A percentile compares a stretch with the other conserved stretches of the same genome.
phyloP scores from a whole-genome alignment of 2,113 vertebrate species.

The Danio rerio region DNA sequence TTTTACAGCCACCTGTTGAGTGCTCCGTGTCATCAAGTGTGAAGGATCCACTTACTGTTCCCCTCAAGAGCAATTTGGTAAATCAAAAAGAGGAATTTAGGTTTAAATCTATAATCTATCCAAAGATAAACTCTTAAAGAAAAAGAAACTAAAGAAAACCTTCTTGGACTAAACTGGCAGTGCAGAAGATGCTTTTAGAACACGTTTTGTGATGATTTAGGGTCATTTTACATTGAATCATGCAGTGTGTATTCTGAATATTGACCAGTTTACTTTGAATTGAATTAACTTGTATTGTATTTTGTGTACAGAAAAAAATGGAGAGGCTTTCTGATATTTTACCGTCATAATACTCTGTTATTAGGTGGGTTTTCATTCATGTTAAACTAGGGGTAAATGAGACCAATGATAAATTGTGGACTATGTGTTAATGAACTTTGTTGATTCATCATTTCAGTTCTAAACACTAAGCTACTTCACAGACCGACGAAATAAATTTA shows the following conservation, averaged over 20 bases:
- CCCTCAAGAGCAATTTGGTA: too few species aligned
- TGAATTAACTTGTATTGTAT: not conserved
- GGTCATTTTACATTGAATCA: too few species aligned
- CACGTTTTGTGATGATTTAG: too few species aligned
- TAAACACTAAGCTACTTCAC: not conserved
- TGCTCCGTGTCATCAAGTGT: not conserved
- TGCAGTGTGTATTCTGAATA: not conserved
- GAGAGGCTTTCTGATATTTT: conserved; percentile 1
- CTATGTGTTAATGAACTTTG: not conserved
- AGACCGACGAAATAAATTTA: not conserved
- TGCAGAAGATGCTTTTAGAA: too few species aligned
- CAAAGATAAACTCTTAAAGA: too few species aligned
- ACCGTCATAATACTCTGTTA: not conserved
- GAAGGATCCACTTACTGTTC: too few species aligned
- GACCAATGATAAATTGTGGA: not conserved
- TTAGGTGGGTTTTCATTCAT: too few species aligned
- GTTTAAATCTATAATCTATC: too few species aligned
- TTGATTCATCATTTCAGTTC: not conserved
- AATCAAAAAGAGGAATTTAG: too few species aligned
- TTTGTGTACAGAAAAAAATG: not conserved
- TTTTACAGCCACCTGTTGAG: not conserved
- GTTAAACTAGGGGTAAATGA: not conserved
- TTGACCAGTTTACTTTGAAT: not conserved
- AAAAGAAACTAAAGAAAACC: too few species aligned
- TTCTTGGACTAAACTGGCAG: too few species aligned